A percentile compares a stretch with the other conserved stretches of the same genome.
Conservation (phyloP, 2,797 vertebrate species). For the Typhlichthys eigenmanni region DNA sequence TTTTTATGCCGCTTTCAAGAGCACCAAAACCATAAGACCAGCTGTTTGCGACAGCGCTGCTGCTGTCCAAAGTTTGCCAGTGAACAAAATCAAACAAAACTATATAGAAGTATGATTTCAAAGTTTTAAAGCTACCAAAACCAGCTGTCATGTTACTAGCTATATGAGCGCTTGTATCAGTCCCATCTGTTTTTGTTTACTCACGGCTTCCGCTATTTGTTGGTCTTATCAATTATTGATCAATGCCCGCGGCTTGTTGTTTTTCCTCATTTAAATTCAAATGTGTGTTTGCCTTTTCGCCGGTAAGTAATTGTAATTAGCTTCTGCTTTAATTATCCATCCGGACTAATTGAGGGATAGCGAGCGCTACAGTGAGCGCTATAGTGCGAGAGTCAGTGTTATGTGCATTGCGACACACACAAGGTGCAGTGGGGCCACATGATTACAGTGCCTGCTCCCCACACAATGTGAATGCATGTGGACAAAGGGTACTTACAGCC, state of each 20-base stretch:
- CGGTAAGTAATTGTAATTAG: conserved; percentile 1
- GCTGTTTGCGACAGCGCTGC: neutral
- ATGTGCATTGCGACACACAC: neutral
- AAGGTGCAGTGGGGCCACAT: conserved; percentile 19
- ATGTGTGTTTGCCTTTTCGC: neutral
- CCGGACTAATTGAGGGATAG: conserved; percentile 8
- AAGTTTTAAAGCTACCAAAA: too few relatives aligned
- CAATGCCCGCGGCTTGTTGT: neutral
- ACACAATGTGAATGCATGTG: conserved; percentile 35
- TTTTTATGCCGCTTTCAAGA: neutral
- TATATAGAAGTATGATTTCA: too few relatives aligned
- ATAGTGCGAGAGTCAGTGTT: too few relatives aligned
- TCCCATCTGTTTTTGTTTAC: conserved; percentile 13
- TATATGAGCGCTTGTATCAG: too few relatives aligned
- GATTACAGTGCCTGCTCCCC: conserved; percentile 18
- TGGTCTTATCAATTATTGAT: conserved; percentile 23
- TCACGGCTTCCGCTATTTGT: conserved; percentile 4
- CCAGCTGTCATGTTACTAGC: too few relatives aligned
- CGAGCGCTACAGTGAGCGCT: neutral
- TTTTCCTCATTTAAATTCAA: conserved; percentile 19
- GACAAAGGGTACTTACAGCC: conserved; percentile 58
- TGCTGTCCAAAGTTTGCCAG: neutral
- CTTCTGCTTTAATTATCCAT: conserved; percentile 22
- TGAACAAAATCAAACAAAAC: neutral
- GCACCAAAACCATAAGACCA: neutral